These are phyloP conservation scores for Homalodisca vitripennis DNA, from an alignment of 1,140 invertebrate genomes.

Conservation along the genomic window DNA sequence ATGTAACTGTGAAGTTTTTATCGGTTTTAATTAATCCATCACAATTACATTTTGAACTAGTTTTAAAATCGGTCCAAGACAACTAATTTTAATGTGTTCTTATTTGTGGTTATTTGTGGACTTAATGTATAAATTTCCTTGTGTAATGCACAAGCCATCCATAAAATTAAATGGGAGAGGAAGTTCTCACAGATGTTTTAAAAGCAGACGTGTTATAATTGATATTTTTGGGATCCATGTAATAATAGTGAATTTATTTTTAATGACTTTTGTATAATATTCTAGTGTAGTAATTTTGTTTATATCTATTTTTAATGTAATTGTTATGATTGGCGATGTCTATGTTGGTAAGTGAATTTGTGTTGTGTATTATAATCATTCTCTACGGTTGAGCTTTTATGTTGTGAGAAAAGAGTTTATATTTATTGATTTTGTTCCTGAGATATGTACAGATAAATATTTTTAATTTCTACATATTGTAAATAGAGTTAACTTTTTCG, in stretches of 20 bases:
- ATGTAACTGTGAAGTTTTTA: no score
- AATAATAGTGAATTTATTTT: not conserved
- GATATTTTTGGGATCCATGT: not conserved
- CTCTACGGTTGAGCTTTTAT: not conserved
- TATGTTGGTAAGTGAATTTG: not conserved
- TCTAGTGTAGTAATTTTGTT: not conserved
- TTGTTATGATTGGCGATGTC: not conserved
- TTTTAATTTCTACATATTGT: conserved; percentile 7
- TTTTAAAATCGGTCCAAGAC: no score
- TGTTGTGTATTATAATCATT: conserved; percentile 3
- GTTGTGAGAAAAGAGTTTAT: conserved; percentile 12
- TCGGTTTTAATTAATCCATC: no score
- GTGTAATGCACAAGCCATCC: no score
- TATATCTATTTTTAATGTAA: not conserved
- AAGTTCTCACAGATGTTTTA: no score
- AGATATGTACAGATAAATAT: conserved; percentile 15
- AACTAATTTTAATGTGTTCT: no score
- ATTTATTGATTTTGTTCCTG: conserved; percentile 26
- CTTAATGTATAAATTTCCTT: no score
- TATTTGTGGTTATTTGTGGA: no score
- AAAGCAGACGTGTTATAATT: no score
- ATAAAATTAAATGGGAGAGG: no score
- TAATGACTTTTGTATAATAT: not conserved
- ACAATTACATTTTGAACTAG: no score
- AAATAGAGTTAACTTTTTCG: conserved; percentile 23